A percentile compares a stretch with the other conserved stretches of the same genome.
These are phyloP conservation scores for Perodicticus potto DNA, from an alignment of 2,797 vertebrate genomes.

Conservation along the genomic window DNA sequence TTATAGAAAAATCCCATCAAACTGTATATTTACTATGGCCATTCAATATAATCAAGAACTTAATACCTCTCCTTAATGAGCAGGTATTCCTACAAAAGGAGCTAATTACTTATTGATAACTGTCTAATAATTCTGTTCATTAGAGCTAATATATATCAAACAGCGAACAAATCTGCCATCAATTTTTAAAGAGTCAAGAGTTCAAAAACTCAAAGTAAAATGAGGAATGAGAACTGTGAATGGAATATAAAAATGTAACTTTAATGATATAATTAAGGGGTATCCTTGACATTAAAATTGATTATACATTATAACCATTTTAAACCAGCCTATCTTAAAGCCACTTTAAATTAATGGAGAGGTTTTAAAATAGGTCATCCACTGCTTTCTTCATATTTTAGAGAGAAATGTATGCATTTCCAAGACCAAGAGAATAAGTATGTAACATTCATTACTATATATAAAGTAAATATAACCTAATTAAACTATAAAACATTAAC, in stretches of 20 bases:
- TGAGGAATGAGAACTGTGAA: neutral
- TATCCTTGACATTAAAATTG: constrained; percentile 55
- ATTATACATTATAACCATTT: constrained; percentile 45
- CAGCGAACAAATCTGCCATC: constrained; percentile 33
- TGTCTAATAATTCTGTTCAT: constrained; percentile 56
- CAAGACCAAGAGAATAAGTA: constrained; percentile 13
- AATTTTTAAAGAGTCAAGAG: constrained; percentile 60
- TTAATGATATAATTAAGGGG: constrained; percentile 62
- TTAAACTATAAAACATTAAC: constrained; percentile 43
- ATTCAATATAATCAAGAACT: neutral
- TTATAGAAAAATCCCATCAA: neutral
- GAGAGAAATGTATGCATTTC: neutral
- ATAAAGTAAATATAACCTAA: constrained; percentile 63
- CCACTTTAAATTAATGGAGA: constrained; percentile 29
- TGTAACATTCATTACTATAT: neutral
- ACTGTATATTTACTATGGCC: neutral
- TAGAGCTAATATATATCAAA: neutral
- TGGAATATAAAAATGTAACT: constrained; percentile 41
- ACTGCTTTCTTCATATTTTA: constrained; percentile 58
- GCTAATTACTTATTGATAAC: constrained; percentile 35
- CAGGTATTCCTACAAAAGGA: neutral
- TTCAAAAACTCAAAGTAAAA: constrained; percentile 61
- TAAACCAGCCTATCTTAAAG: constrained; percentile 54
- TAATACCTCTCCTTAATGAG: neutral
- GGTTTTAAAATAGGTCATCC: constrained; percentile 57